Percentiles rank a stretch among this genome's conserved stretches.
phyloP scores from a whole-genome alignment of 2,113 vertebrate species.

The Kryptolebias marmoratus region DNA sequence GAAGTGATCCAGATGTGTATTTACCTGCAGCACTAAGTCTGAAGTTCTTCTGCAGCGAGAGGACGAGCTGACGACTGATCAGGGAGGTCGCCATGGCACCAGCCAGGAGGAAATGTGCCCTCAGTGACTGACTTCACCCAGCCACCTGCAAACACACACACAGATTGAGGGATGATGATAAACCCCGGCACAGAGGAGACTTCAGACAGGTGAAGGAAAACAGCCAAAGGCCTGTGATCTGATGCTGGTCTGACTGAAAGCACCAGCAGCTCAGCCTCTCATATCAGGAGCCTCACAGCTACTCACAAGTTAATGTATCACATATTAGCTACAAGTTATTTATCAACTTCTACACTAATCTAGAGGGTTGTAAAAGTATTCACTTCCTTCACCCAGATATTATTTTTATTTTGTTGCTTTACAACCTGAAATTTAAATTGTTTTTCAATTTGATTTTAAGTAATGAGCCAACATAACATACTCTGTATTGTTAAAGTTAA shows the following conservation, averaged over 20 bases:
- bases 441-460: no score
- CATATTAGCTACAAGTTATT: not conserved
- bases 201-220: not conserved
- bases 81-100: conserved; percentile 85
- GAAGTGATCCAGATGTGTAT: not conserved
- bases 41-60: conserved; percentile 80
- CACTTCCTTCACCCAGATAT: not conserved
- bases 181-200: no score
- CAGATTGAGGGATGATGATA: not conserved
- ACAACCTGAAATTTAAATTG: no score
- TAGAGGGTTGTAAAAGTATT: not conserved
- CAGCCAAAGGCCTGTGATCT: not conserved
- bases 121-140: conserved; percentile 34
- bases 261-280: not conserved
- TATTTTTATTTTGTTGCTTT: no score
- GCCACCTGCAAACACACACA: conserved; percentile 46
- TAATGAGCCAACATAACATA: no score
- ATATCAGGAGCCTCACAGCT: not conserved
- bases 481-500: no score
- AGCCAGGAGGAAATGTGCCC: conserved; percentile 2
- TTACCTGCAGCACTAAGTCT: conserved; percentile 71
- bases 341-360: not conserved
- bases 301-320: not conserved
- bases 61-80: conserved; percentile 81
- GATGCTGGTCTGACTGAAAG: not conserved